Conservation (phyloP, 2,888 invertebrate genomes). For the Agonopterix arenella region DNA sequence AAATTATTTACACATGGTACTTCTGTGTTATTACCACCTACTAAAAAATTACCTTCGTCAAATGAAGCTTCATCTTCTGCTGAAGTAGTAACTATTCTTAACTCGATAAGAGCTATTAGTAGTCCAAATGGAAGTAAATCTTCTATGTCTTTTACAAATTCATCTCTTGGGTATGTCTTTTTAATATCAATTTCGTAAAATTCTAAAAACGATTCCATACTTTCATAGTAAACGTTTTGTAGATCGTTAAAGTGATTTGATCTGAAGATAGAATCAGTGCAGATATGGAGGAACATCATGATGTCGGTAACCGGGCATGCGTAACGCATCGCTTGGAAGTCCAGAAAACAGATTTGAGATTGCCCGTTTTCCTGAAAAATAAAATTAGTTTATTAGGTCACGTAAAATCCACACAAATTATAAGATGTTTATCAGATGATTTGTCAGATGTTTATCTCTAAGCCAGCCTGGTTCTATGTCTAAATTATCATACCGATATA, state of each 20-base stretch:
- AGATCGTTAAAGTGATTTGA: slow-evolving; percentile 35
- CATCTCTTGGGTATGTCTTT: slow-evolving; percentile 34
- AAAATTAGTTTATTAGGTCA: not conserved
- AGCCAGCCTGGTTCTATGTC: no score
- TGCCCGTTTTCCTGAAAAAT: slow-evolving; percentile 36
- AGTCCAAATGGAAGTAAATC: slow-evolving; percentile 45
- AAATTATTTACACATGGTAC: slow-evolving; percentile 25
- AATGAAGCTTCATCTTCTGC: slow-evolving; percentile 32
- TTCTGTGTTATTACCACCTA: slow-evolving; percentile 18
- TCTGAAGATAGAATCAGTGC: slow-evolving; percentile 53
- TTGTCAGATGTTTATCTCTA: no score
- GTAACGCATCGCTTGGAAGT: slow-evolving; percentile 59
- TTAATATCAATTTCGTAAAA: slow-evolving; percentile 36
- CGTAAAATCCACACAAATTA: not conserved
- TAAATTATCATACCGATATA: no score
- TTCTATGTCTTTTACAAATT: slow-evolving; percentile 39
- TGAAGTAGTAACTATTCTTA: slow-evolving; percentile 38
- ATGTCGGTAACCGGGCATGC: slow-evolving; percentile 54
- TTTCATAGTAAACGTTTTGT: slow-evolving; percentile 41
- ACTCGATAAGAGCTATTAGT: slow-evolving; percentile 45
- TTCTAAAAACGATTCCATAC: slow-evolving; percentile 34
- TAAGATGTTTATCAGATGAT: no score
- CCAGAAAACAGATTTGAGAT: slow-evolving; percentile 47
- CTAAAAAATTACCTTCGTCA: slow-evolving; percentile 20
- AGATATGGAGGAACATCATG: slow-evolving; percentile 47